A percentile compares a stretch with the other conserved stretches of the same genome.
Conservation (phyloP, 2,113 vertebrate species). For the Upupa epops region DNA sequence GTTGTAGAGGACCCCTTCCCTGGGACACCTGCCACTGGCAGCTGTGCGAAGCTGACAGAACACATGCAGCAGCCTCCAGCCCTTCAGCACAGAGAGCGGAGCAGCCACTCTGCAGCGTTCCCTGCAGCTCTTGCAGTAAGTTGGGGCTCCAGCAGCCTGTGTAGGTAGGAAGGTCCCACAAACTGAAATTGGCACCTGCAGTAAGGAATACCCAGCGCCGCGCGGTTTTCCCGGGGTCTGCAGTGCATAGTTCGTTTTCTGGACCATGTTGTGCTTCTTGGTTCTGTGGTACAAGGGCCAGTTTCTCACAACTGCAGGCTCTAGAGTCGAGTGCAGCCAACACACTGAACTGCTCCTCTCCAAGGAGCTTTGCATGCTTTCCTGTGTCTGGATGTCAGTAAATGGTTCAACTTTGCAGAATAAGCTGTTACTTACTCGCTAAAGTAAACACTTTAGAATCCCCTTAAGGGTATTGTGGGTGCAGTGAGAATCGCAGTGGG, state of each 20-base stretch:
- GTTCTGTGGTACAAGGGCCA: background rate
- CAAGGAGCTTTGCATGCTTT: background rate
- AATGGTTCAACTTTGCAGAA: background rate
- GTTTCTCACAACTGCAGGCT: background rate
- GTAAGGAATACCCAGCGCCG: background rate
- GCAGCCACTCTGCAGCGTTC: background rate
- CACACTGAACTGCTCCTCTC: background rate
- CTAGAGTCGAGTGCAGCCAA: background rate
- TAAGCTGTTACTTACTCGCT: background rate
- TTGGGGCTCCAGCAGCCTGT: no score
- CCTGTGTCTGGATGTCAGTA: background rate
- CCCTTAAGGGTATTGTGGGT: background rate
- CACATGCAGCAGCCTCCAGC: background rate
- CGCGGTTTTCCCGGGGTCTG: background rate
- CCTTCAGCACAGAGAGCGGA: background rate
- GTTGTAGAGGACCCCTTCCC: background rate
- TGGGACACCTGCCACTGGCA: background rate
- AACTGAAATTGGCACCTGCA: background rate
- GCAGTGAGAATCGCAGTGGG: background rate
- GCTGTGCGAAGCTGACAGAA: background rate
- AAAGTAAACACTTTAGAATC: background rate
- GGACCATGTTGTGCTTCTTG: background rate
- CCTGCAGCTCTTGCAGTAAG: no score
- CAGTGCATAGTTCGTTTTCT: background rate
- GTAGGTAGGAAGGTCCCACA: background rate